Conservation (phyloP, 2,888 invertebrate species). For the Allophyes oxyacanthae region DNA sequence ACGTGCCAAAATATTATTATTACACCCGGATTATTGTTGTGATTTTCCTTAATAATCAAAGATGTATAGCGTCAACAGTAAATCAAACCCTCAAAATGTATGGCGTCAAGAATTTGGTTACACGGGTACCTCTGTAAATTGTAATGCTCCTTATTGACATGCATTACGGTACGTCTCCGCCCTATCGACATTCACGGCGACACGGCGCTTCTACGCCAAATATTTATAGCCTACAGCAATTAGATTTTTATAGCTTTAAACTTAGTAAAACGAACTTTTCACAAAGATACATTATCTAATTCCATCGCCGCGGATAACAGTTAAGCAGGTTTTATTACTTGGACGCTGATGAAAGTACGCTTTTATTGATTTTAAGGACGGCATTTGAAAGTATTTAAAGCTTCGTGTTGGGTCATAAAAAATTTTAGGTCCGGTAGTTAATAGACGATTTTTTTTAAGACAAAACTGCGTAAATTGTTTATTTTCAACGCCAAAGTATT, state of each 20-base stretch:
- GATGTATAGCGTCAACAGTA: slow-evolving; percentile 42
- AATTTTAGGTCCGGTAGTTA: slow-evolving; percentile 78
- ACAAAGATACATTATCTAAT: slow-evolving; percentile 84
- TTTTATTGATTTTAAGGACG: slow-evolving; percentile 86
- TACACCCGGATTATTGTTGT: slow-evolving; percentile 33
- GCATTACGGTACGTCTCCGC: slow-evolving; percentile 75
- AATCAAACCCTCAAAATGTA: slow-evolving; percentile 69
- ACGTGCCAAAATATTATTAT: slow-evolving; percentile 21
- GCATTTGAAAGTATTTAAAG: slow-evolving; percentile 84
- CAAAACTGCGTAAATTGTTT: slow-evolving; percentile 57
- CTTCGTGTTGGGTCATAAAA: slow-evolving; percentile 79
- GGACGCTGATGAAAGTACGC: slow-evolving; percentile 83
- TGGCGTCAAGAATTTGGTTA: slow-evolving; percentile 72
- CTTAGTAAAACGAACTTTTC: slow-evolving; percentile 72
- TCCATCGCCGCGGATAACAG: slow-evolving; percentile 82
- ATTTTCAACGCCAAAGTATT: slow-evolving; percentile 44
- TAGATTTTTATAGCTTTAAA: slow-evolving; percentile 81
- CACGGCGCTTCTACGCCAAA: slow-evolving; percentile 74
- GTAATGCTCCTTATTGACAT: slow-evolving; percentile 80
- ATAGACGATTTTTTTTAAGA: slow-evolving; percentile 72
- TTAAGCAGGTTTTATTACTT: slow-evolving; percentile 86
- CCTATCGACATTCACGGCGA: slow-evolving; percentile 78
- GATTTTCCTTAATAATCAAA: slow-evolving; percentile 41
- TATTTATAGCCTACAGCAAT: slow-evolving; percentile 83
- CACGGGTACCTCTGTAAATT: slow-evolving; percentile 69